phyloP scores from a whole-genome alignment of 35 echinoderm and acorn worm species.

The Hemicentrotus pulcherrimus region DNA sequence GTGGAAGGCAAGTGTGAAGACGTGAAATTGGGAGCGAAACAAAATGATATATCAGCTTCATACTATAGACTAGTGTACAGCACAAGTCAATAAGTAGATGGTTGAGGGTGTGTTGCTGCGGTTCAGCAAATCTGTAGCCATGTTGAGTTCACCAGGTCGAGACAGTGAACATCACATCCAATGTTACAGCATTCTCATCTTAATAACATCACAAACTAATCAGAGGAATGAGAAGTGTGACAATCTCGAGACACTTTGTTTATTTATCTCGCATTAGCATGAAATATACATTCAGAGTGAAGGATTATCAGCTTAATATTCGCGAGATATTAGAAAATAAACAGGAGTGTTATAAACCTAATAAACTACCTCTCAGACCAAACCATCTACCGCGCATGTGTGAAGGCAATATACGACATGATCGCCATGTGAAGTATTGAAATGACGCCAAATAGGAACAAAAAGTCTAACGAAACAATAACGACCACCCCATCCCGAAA shows the following conservation, averaged over 20 bases:
- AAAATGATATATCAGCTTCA: neutral
- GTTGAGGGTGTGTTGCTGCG: neutral
- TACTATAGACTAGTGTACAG: neutral
- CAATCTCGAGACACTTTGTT: neutral
- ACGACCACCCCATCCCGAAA: no score
- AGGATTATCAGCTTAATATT: neutral
- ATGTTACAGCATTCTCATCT: neutral
- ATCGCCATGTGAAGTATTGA: neutral
- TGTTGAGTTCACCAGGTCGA: neutral
- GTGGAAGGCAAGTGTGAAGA: neutral
- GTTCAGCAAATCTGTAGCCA: no score
- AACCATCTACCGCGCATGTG: neutral
- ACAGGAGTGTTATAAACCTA: neutral
- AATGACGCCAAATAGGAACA: neutral
- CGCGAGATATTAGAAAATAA: neutral
- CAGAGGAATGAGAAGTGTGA: neutral
- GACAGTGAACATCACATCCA: neutral
- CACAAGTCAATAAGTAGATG: neutral
- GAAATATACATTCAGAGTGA: neutral
- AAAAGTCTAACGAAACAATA: no score
- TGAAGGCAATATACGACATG: neutral
- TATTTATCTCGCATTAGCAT: neutral
- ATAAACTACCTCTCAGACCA: neutral
- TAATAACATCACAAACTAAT: neutral
- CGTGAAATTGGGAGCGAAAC: conserved; percentile 15